Evolutionary conservation across 2,888 invertebrate species (phyloP), one percentile per base, ranked within the genome.

Genomic region (Palloptera scutellata): DNA sequence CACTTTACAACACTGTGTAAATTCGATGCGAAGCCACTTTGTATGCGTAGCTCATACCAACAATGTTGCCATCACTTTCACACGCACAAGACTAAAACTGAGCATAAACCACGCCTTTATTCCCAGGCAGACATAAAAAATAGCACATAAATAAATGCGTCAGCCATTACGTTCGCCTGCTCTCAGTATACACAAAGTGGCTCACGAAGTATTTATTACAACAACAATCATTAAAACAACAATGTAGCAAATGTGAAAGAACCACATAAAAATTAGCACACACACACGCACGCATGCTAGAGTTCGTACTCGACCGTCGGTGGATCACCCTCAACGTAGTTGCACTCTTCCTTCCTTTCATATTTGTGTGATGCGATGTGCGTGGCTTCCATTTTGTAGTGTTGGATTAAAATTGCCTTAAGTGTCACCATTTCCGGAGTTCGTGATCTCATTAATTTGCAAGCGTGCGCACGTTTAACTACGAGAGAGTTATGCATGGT

Each of bases 301-400:
- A 30, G 30, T 4, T 4, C 30, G 30, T 4, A 30, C 30, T 4
- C 30, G 6, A 6, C 30, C 30, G 30, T 62, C 17, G n/a, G 40
- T n/a, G 41, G 17, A 52, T 19, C 52, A 52, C 2, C 30, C 30
- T 30, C 30, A 30, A 30, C 30, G 30, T 30, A 30, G 30, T 30
- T 30, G 30, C 6, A 30, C n/a, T n/a, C n/a, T n/a, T n/a, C 6
- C 30, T 30, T 30, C 30, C 30, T 30, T 30, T 6, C 30, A 30
- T 30, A 2, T 30, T 30, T 30, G 30, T 30, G 30, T 30, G 30
- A 30, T 30, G 30, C 70, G 57, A 43, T 64, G 72, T 67, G 66
- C 76, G 73, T 77, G 75, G 73, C 70, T 75, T 60, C 68, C 78
- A 80, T 80, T 81, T 81, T 79, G 73, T 68, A 53, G 69, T 62